phyloP scores from a whole-genome alignment of 2,797 vertebrate species.

The Knipowitschia caucasica region DNA sequence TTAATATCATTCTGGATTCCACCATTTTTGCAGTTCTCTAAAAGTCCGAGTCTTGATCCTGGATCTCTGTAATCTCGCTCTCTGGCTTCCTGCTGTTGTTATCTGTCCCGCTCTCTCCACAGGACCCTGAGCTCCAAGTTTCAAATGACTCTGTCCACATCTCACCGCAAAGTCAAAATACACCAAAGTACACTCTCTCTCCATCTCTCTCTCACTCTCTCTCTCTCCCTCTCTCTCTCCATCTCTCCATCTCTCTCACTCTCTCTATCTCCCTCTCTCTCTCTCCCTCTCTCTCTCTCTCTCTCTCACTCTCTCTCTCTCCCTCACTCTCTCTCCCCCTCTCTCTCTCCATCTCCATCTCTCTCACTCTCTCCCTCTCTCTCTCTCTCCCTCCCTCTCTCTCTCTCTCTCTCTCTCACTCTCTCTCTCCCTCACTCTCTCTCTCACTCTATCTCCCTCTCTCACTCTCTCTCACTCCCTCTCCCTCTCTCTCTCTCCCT shows the following conservation, averaged over 20 bases:
- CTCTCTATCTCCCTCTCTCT: not conserved
- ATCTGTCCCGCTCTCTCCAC: conserved; percentile 21
- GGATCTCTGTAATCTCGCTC: not conserved
- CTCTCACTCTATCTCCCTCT: not conserved
- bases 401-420: not conserved
- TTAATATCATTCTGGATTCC: too few relatives aligned
- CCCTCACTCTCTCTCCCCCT: not conserved
- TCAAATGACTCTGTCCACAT: conserved; percentile 25
- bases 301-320: not conserved
- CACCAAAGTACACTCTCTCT: conserved; percentile 12
- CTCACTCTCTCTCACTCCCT: not conserved
- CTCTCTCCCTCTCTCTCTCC: not conserved
- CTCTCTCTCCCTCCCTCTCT: not conserved
- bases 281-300: not conserved
- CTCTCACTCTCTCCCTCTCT: not conserved
- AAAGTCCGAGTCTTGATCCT: not conserved
- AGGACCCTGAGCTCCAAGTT: conserved; percentile 45
- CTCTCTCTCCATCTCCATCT: not conserved
- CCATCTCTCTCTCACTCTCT: not conserved
- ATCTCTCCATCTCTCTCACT: not conserved
- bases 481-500: not conserved
- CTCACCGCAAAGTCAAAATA: conserved; percentile 12
- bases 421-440: not conserved
- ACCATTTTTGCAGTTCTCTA: too few relatives aligned
- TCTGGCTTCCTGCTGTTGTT: conserved; percentile 9